These are phyloP conservation scores for Tapera naevia DNA, from an alignment of 2,797 vertebrate genomes.

Conservation along the genomic window DNA sequence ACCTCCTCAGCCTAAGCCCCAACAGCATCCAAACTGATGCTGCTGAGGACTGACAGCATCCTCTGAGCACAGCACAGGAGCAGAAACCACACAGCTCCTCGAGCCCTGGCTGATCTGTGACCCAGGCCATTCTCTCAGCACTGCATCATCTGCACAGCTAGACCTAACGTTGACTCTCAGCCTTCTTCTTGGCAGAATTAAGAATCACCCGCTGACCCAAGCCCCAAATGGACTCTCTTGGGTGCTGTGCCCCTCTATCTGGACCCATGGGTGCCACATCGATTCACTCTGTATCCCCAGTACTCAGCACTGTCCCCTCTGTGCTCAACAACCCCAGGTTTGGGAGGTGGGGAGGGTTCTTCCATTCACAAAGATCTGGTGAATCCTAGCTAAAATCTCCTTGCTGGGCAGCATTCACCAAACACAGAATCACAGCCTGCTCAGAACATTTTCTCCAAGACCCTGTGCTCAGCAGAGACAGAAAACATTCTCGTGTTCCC, in stretches of 20 bases:
- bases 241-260: neutral
- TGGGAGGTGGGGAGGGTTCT: neutral
- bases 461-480: neutral
- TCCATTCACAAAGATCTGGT: neutral
- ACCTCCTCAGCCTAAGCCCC: neutral
- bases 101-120: neutral
- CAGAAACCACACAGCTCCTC: neutral
- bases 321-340: neutral
- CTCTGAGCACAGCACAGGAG: neutral
- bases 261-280: rapidly evolving
- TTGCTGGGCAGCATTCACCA: neutral
- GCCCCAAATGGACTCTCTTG: neutral
- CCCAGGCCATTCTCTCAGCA: neutral
- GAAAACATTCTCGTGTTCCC: neutral
- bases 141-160: neutral
- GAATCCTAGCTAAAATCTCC: neutral
- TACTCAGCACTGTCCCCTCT: neutral
- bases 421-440: neutral
- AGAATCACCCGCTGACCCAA: neutral
- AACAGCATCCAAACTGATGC: neutral
- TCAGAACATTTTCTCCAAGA: neutral
- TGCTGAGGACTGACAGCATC: neutral
- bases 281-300: neutral
- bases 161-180: neutral
- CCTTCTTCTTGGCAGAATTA: neutral